phyloP scores from a whole-genome alignment of 2,113 vertebrate genomes.

The Castor canadensis region DNA sequence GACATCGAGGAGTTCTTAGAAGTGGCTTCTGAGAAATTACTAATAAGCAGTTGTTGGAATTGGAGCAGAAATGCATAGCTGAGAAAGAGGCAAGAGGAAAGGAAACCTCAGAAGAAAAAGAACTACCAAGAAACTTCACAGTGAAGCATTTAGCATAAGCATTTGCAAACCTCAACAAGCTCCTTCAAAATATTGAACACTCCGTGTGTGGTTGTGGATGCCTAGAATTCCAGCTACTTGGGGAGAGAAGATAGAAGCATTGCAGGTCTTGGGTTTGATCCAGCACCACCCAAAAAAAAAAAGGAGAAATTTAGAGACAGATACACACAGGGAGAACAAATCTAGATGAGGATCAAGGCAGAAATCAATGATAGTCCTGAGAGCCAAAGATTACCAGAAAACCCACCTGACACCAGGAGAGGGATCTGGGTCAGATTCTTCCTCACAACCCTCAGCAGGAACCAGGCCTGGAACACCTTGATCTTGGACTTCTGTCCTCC shows the following conservation, averaged over 20 bases:
- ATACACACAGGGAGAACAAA: not conserved
- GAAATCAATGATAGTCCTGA: too few relatives aligned
- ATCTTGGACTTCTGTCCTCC: too few relatives aligned
- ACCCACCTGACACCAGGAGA: not conserved
- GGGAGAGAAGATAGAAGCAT: too few relatives aligned
- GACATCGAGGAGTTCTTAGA: not conserved
- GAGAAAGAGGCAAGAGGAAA: not conserved
- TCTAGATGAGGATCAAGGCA: not conserved
- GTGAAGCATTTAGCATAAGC: not conserved
- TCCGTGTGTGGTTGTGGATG: too few relatives aligned
- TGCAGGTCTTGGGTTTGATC: too few relatives aligned
- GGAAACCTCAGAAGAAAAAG: not conserved
- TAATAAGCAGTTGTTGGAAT: not conserved
- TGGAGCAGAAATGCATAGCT: not conserved
- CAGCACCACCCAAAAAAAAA: too few relatives aligned
- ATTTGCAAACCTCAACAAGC: not conserved
- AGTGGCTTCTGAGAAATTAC: not conserved
- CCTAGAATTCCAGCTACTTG: too few relatives aligned
- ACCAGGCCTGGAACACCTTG: rapidly evolving
- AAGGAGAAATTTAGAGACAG: too few relatives aligned
- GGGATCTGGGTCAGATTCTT: not conserved
- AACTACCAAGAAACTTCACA: not conserved
- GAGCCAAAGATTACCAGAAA: too few relatives aligned
- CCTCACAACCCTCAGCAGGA: not conserved
- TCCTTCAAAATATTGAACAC: not conserved